A percentile compares a stretch with the other conserved stretches of the same genome.
Evolutionary conservation across 2,888 invertebrate species (phyloP).

Genomic region (Rhyacophila evoluta): DNA sequence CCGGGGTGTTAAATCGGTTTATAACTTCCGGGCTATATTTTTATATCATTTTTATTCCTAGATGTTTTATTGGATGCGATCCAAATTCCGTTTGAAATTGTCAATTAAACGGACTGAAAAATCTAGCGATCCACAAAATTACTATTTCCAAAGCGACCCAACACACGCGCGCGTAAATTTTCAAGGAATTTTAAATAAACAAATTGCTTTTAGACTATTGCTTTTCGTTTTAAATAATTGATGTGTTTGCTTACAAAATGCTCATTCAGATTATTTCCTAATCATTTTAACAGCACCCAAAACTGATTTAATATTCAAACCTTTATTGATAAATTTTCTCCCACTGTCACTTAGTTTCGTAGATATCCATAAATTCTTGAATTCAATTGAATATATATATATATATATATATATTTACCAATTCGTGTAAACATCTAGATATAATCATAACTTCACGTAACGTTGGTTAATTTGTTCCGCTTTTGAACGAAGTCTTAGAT

Average conservation of each 20-base stretch:
- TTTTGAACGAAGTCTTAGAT: too few relatives aligned
- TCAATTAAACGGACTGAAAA: slow-evolving; percentile 18
- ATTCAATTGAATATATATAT: too few relatives aligned
- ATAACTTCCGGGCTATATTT: not conserved
- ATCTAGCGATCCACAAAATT: slow-evolving; percentile 17
- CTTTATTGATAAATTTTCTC: too few relatives aligned
- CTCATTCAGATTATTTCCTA: not conserved
- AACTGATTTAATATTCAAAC: too few relatives aligned
- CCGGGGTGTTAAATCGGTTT: not conserved
- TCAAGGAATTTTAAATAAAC: not conserved
- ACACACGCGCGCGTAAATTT: not conserved
- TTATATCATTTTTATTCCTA: not conserved
- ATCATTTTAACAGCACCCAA: too few relatives aligned
- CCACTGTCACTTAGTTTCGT: too few relatives aligned
- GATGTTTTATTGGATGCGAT: not conserved
- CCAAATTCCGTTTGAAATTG: slow-evolving; percentile 19
- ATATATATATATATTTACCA: too few relatives aligned
- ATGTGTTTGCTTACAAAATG: not conserved
- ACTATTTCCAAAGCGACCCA: not conserved
- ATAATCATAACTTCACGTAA: too few relatives aligned
- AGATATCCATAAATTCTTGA: too few relatives aligned
- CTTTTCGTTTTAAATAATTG: not conserved
- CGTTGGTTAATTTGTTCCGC: too few relatives aligned
- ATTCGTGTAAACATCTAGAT: too few relatives aligned
- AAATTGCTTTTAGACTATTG: not conserved